phyloP scores from a whole-genome alignment of 2,888 invertebrate species.

The Drosophila vallismaia region DNA sequence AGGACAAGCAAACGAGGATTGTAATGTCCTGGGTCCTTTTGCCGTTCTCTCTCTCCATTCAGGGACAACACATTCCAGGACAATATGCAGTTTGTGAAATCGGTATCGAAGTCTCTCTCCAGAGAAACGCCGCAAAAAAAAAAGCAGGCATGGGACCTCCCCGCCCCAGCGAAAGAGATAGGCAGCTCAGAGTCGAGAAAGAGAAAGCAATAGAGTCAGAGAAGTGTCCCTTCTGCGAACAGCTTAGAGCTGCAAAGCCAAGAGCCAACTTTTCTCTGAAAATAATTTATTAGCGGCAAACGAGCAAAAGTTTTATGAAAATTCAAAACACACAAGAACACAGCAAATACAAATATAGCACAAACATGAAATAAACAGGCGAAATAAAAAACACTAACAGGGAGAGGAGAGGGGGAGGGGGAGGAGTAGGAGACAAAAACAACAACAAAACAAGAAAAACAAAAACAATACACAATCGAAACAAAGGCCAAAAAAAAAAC shows the following conservation, averaged over 20 bases:
- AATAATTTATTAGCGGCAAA: slow-evolving; percentile 76
- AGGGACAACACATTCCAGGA: slow-evolving; percentile 10
- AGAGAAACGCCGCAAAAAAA: slow-evolving; percentile 8
- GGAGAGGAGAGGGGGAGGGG: too few species aligned
- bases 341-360: background rate
- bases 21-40: slow-evolving; percentile 28
- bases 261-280: slow-evolving; percentile 56
- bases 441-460: slow-evolving; percentile 4
- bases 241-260: slow-evolving; percentile 52
- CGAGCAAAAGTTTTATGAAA: slow-evolving; percentile 75
- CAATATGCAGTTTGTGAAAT: slow-evolving; percentile 44
- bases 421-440: background rate
- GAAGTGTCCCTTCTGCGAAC: slow-evolving; percentile 52
- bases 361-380: slow-evolving; percentile 10
- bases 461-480: slow-evolving; percentile 24
- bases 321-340: slow-evolving; percentile 49
- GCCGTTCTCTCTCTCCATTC: background rate
- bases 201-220: slow-evolving; percentile 3
- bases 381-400: background rate
- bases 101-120: slow-evolving; percentile 41
- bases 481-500: slow-evolving; percentile 44
- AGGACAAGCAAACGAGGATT: slow-evolving; percentile 28
- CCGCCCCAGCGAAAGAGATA: background rate
- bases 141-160: background rate
- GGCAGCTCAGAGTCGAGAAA: background rate